Conservation (phyloP, 2,888 invertebrate species). For the Pyrrhosoma nymphula region DNA sequence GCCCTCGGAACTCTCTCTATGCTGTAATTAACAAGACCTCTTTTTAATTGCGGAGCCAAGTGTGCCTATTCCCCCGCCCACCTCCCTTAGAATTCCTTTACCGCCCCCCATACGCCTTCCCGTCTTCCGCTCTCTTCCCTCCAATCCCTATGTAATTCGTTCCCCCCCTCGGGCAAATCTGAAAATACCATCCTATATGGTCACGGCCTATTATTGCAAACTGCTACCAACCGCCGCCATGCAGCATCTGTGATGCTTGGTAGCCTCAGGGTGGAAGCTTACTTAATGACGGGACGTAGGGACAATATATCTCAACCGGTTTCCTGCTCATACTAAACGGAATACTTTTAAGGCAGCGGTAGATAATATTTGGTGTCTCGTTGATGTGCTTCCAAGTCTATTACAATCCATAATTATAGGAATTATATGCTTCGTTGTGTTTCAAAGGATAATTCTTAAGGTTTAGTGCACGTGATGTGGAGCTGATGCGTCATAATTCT, state of each 20-base stretch:
- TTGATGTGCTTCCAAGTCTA: neutral
- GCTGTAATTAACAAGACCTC: constrained; percentile 9
- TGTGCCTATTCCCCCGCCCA: neutral
- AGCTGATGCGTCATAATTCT: neutral
- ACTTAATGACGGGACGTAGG: constrained; percentile 18
- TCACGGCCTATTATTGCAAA: constrained; percentile 27
- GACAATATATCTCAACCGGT: constrained; percentile 36
- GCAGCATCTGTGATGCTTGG: constrained; percentile 20
- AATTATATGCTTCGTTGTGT: neutral
- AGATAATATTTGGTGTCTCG: constrained; percentile 10
- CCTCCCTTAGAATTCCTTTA: neutral
- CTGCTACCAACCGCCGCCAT: constrained; percentile 10
- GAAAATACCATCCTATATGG: neutral
- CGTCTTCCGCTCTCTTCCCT: neutral
- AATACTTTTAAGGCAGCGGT: neutral
- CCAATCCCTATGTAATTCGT: neutral
- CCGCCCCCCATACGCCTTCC: neutral
- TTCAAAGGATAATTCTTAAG: neutral
- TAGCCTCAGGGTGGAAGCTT: neutral
- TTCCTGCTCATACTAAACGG: neutral
- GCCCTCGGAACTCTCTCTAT: neutral
- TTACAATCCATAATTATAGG: neutral
- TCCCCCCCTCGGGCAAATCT: neutral
- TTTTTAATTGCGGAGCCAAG: neutral
- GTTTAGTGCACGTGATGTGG: neutral